A percentile compares a stretch with the other conserved stretches of the same genome.
phyloP scores from a whole-genome alignment of 37 sponge, comb jelly and placozoan genomes.

The Hormiphora californensis region DNA sequence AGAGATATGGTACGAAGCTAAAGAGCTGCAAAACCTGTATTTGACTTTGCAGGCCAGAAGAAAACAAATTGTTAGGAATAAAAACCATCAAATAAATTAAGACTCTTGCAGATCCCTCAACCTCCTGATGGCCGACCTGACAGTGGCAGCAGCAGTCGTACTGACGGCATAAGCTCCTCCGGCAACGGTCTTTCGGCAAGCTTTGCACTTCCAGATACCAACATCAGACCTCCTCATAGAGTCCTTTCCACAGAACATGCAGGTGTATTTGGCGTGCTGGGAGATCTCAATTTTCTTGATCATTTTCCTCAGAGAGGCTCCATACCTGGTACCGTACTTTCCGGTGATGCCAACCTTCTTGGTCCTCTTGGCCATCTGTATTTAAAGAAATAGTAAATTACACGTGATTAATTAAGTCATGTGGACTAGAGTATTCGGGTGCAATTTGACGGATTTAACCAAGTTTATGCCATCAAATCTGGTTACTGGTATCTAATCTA shows the following conservation, averaged over 20 bases:
- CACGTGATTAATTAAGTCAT: too few species aligned
- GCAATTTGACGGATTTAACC: too few species aligned
- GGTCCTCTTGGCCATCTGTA: slow-evolving; percentile 91
- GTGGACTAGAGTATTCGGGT: too few species aligned
- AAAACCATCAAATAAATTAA: not conserved
- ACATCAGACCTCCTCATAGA: slow-evolving; percentile 81
- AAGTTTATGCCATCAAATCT: too few species aligned
- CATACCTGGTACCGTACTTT: slow-evolving; percentile 96
- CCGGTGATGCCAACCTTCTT: slow-evolving; percentile 98
- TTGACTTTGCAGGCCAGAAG: too few species aligned
- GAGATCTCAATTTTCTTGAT: slow-evolving; percentile 96
- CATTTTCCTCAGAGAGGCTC: slow-evolving; percentile 93
- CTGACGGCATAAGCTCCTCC: slow-evolving; percentile 98
- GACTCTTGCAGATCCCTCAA: slow-evolving; percentile 77
- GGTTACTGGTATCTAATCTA: too few species aligned
- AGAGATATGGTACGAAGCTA: too few species aligned
- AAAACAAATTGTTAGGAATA: too few species aligned
- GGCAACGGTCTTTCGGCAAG: slow-evolving; percentile 81
- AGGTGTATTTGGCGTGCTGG: slow-evolving; percentile 85
- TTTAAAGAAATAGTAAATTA: too few species aligned
- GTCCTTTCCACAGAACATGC: slow-evolving; percentile 93
- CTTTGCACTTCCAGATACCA: slow-evolving; percentile 95
- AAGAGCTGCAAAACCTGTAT: too few species aligned
- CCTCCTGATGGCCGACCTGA: slow-evolving; percentile 84
- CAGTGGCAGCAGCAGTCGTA: slow-evolving; percentile 92